Base-by-base conservation (phyloP, 1,140 invertebrate genomes). In the Drosophila nebulosa region DNA sequence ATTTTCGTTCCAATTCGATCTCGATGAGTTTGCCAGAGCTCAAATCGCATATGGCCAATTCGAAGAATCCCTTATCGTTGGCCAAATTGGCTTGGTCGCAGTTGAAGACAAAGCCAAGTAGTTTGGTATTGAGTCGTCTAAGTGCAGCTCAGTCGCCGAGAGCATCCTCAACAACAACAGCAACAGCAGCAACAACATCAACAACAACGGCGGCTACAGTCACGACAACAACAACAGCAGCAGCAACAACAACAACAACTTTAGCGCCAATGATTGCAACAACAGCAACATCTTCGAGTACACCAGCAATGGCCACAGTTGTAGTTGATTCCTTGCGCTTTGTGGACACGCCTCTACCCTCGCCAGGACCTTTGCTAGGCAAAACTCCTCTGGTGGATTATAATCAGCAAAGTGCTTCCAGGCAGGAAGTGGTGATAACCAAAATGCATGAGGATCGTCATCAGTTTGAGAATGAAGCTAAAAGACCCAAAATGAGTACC, bases 311-410 rank as follows among this genome's bases (percentile, higher is more conserved):
- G 27, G 10, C 27, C 7, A 9, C 59, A 26, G 14, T 72, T 14
- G 57, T 77, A 39, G 46, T 67, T 24, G 74, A 83, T 5, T 65
- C 74, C 0, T 50, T 90, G 10, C 76, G 84, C 3, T 89, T 91
- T 36, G 79, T 90, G 36, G 93, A 93, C 83, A 89, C 93, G 32
- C 92, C 95, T 0, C 90, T 96, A 6, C 95, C 95, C 6, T 96
- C 96, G 7, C 96, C 96, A 0, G 96, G 96, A 0, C 96, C 96
- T 0, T 92, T 96, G 64, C 91, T 96, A 14, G 96, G 96, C 2
- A 96, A 95, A 73, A 97, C 96, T 6, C 93, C 95, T 27, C 91
- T 97, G 22, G 95, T 97, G n/a, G 95, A 96, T 56, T 91, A 85
- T 21, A 81, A 84, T 0, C 69, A 73, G 27, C 78, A 81, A 51